A percentile compares a stretch with the other conserved stretches of the same genome.
phyloP scores from a whole-genome alignment of 1,140 invertebrate genomes.

The Vollenhovia emeryi region DNA sequence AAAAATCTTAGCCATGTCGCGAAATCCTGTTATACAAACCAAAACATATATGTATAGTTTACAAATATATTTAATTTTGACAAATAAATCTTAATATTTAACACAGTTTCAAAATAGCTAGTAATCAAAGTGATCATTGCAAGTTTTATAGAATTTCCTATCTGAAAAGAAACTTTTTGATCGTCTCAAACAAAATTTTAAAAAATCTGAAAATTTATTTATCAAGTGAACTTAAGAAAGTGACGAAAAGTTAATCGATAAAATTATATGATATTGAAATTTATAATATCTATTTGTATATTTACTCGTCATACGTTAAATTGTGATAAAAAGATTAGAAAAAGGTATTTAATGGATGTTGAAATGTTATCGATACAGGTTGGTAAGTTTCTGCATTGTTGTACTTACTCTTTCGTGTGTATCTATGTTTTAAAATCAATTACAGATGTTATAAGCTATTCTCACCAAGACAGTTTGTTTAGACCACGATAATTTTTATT shows the following conservation, averaged over 20 bases:
- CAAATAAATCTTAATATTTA: background rate
- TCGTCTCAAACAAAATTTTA: background rate
- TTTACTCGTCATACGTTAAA: too few relatives aligned
- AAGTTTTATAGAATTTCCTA: background rate
- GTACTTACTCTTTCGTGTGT: background rate
- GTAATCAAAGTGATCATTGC: background rate
- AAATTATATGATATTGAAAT: too few relatives aligned
- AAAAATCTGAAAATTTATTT: background rate
- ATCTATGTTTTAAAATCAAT: background rate
- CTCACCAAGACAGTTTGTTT: background rate
- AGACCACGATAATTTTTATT: background rate
- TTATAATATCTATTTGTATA: too few relatives aligned
- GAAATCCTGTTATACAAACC: background rate
- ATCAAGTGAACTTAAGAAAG: background rate
- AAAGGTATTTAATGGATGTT: background rate
- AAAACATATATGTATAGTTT: background rate
- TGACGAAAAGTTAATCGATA: too few relatives aligned
- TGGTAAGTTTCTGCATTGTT: background rate
- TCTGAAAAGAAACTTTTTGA: background rate
- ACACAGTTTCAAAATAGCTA: background rate
- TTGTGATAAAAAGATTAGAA: too few relatives aligned
- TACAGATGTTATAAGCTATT: background rate
- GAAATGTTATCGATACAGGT: background rate
- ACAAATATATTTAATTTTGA: background rate
- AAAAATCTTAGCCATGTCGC: constrained; percentile 13